A percentile compares a stretch with the other conserved stretches of the same genome.
Evolutionary conservation across 2,888 invertebrate genomes (phyloP).

Genomic region (Epirrhoe tristata): DNA sequence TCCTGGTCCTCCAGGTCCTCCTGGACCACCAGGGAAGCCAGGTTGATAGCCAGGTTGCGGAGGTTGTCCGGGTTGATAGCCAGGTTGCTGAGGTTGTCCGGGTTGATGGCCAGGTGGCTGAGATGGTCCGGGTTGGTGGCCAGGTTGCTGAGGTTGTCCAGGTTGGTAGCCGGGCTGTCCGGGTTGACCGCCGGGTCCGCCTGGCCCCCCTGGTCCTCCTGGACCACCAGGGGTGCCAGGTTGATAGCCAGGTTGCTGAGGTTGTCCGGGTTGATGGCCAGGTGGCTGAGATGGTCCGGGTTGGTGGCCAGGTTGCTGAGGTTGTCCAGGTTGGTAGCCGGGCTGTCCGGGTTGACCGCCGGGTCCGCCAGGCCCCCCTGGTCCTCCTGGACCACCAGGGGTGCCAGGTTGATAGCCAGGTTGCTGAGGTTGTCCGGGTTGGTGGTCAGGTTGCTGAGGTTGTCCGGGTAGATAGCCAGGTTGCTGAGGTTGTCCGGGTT

Average conservation of each 20-base stretch:
- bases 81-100: not conserved
- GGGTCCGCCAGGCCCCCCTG: too few species aligned
- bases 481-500: constrained; percentile 44
- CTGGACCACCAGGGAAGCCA: constrained; percentile 26
- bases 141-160: too few species aligned
- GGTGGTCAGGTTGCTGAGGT: too few species aligned
- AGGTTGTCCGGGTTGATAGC: constrained; percentile 17
- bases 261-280: constrained; percentile 28
- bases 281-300: constrained; percentile 18
- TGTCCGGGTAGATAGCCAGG: constrained; percentile 49
- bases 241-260: constrained; percentile 27
- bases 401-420: constrained; percentile 35
- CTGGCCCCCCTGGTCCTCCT: constrained; percentile 40
- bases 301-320: not conserved
- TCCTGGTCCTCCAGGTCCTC: constrained; percentile 12
- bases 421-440: not conserved
- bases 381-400: constrained; percentile 42
- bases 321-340: not conserved
- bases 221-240: constrained; percentile 28
- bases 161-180: not conserved
- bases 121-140: constrained; percentile 32
- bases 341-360: not conserved
- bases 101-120: constrained; percentile 56
- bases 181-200: constrained; percentile 14
- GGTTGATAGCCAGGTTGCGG: constrained; percentile 3